Base-by-base conservation (phyloP, 2,888 invertebrate species). In the Tipula lateralis region DNA sequence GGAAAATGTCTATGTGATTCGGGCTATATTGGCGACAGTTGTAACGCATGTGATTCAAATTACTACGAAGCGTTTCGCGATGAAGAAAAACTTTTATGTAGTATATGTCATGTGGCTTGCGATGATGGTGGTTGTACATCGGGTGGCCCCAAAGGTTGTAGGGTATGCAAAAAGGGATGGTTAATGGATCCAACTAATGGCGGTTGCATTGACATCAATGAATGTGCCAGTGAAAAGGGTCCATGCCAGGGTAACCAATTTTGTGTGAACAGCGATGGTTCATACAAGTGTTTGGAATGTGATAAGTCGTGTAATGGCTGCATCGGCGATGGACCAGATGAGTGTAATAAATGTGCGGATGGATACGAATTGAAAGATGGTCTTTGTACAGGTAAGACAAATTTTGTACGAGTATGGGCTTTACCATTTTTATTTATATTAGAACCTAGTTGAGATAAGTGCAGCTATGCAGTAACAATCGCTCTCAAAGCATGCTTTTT, bases 261-360 rank as follows among this genome's bases (percentile, higher is more conserved):
- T 89, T 98, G 98, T 89, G 92, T 96, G 3, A 98, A 98, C 89
- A 95, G 94, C 12, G 95, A 96, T 84, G 98, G 98, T 6, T 95
- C 96, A 0, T 96, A 92, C 88, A 90, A 92, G 9, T 98, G 98
- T 84, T 87, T 89, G 50, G 93, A 92, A 84, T 98, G 98, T 91
- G 97, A 98, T 90, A 93, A 92, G 87, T 93, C 97, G 0, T 98
- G 98, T 88, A 90, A 92, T 83, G 94, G 95, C 0, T 98, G 98
- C 88, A 92, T 93, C 84, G 97, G 97, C 0, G 96, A 96, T 89
- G 98, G 98, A 0, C 96, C 97, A 0, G 97, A 98, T 89, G 95
- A 96, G 94, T 98, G 98, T 90, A 91, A 92, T 34, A 91, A 93
- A 88, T 98, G 98, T 91, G 94, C 95, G 0, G 91, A 92, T 16